Percentiles rank a stretch among this genome's conserved stretches.
Evolutionary conservation across 2,888 invertebrate species (phyloP).

Genomic region (Mactromeris polynyma): DNA sequence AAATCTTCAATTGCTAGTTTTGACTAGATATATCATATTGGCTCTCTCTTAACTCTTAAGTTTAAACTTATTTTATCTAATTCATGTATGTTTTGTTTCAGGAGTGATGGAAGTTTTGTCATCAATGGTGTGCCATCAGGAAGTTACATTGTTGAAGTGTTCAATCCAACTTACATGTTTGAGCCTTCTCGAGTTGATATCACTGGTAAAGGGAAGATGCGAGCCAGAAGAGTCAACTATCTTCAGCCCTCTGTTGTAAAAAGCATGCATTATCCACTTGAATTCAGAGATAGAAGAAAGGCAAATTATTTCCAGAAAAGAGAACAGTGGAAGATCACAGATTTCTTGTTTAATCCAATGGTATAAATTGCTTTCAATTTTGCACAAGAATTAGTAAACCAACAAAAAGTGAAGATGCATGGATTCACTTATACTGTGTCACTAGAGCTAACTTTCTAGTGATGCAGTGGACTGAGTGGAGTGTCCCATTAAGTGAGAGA

Average conservation of each 20-base stretch:
- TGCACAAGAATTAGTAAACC: too few relatives aligned
- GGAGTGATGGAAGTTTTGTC: slow-evolving; percentile 96
- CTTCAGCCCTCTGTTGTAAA: slow-evolving; percentile 95
- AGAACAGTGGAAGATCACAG: slow-evolving; percentile 98
- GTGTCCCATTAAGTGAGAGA: too few relatives aligned
- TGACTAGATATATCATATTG: too few relatives aligned
- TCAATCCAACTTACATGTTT: slow-evolving; percentile 96
- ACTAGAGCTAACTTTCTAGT: too few relatives aligned
- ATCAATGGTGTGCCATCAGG: slow-evolving; percentile 91
- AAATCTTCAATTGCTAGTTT: too few relatives aligned
- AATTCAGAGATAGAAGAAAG: slow-evolving; percentile 94
- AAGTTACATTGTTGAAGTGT: slow-evolving; percentile 97
- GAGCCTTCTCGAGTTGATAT: slow-evolving; percentile 98
- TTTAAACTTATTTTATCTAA: too few relatives aligned
- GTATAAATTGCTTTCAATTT: slow-evolving; percentile 85
- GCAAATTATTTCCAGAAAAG: slow-evolving; percentile 93
- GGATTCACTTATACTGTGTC: too few relatives aligned
- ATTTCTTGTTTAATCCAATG: slow-evolving; percentile 98
- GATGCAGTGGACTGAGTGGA: too few relatives aligned
- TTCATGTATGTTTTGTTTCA: slow-evolving; percentile 85
- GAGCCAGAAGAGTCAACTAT: slow-evolving; percentile 97
- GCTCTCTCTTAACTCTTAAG: too few relatives aligned
- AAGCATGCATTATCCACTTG: slow-evolving; percentile 95
- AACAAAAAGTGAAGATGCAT: too few relatives aligned
- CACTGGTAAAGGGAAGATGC: slow-evolving; percentile 97